Percentiles rank a stretch among this genome's conserved stretches.
Evolutionary conservation across 1,140 invertebrate species (phyloP).

Genomic region (Calliphora vicina): DNA sequence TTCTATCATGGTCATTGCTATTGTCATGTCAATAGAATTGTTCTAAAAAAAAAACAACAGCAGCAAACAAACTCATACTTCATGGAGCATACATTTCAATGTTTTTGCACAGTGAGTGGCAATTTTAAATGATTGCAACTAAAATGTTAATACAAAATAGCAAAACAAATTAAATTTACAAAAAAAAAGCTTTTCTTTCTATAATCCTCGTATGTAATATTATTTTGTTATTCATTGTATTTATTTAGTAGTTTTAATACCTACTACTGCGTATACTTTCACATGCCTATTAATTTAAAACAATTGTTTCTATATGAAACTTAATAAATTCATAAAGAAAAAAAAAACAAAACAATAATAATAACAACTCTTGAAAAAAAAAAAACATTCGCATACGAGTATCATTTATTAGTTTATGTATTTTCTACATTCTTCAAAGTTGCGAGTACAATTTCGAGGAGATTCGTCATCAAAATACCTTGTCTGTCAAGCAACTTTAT

Average conservation of each 20-base stretch:
- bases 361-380: neutral
- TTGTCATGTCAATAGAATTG: neutral
- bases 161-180: too few relatives aligned
- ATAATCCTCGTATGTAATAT: too few relatives aligned
- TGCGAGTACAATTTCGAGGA: neutral
- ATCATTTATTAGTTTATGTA: too few relatives aligned
- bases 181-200: too few relatives aligned
- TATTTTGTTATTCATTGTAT: too few relatives aligned
- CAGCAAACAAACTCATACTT: neutral
- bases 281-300: neutral
- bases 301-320: neutral
- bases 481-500: neutral
- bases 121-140: neutral
- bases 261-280: neutral
- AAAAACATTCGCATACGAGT: neutral
- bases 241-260: neutral
- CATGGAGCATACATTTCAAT: too few relatives aligned
- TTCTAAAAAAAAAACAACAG: neutral
- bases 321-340: neutral
- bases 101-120: neutral
- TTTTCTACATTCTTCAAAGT: neutral
- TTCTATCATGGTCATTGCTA: neutral
- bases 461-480: constrained; percentile 15
- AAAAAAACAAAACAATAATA: neutral
- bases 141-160: too few relatives aligned